Percentiles rank a stretch among this genome's conserved stretches.
Evolutionary conservation across 2,888 invertebrate genomes (phyloP).

Genomic region (Nemotelus nigrinus): DNA sequence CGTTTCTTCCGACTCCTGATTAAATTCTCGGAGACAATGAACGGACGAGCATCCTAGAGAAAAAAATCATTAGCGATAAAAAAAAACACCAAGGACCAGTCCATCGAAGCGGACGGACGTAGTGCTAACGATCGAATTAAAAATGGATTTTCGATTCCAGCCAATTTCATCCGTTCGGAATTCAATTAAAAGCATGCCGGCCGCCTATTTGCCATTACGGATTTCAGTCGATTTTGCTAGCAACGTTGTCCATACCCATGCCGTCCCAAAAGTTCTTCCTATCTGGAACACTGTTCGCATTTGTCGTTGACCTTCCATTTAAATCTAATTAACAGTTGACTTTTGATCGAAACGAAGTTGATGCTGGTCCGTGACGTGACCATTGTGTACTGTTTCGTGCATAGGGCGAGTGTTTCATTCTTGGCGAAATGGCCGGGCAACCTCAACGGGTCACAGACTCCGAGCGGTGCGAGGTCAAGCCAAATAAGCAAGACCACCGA

Average conservation of each 20-base stretch:
- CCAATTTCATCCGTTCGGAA: not conserved
- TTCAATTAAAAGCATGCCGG: slow-evolving; percentile 14
- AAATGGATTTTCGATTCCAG: not conserved
- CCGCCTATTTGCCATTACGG: not conserved
- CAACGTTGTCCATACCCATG: not conserved
- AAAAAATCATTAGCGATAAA: too few species aligned
- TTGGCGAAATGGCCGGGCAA: not conserved
- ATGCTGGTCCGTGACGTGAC: not conserved
- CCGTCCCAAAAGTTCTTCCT: not conserved
- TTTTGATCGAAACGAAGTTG: slow-evolving; percentile 17
- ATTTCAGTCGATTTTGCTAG: not conserved
- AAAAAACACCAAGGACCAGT: too few species aligned
- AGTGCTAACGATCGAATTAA: not conserved
- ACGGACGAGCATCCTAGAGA: too few species aligned
- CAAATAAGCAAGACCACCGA: not conserved
- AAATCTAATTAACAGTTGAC: slow-evolving; percentile 29
- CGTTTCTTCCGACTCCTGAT: too few species aligned
- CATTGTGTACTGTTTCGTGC: not conserved
- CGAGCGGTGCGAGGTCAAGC: not conserved
- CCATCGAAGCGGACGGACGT: too few species aligned
- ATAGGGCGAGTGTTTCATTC: not conserved
- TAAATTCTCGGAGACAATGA: too few species aligned
- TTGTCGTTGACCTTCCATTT: slow-evolving; percentile 33
- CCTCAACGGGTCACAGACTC: too few species aligned
- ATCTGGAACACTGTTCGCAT: not conserved